Percentiles rank a stretch among this genome's conserved stretches.
Evolutionary conservation across 2,888 invertebrate species (phyloP).

Genomic region (Ochlodes sylvanus): DNA sequence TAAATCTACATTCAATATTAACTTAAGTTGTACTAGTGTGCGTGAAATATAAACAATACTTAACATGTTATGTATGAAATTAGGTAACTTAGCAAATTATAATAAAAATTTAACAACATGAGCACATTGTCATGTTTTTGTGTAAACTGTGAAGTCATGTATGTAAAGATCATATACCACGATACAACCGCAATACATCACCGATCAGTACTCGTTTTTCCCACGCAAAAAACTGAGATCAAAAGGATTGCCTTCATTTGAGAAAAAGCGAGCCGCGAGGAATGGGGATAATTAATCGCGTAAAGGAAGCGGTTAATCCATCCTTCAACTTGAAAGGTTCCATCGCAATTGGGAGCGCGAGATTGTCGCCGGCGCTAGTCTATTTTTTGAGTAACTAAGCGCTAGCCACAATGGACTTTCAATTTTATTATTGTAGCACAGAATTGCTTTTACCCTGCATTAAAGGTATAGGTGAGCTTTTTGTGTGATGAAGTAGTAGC

Average conservation of each 20-base stretch:
- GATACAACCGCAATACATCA: background rate
- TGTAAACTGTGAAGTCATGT: conserved; percentile 1
- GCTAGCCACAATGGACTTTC: background rate
- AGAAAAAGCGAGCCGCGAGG: conserved; percentile 28
- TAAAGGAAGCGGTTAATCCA: conserved; percentile 40
- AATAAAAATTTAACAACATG: too few species aligned
- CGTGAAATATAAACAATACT: too few species aligned
- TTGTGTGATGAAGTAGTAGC: conserved; percentile 37
- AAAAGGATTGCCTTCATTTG: conserved; percentile 26
- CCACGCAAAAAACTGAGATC: conserved; percentile 27
- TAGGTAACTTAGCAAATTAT: too few species aligned
- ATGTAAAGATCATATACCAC: background rate
- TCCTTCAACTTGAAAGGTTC: conserved; percentile 44
- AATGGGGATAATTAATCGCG: conserved; percentile 36
- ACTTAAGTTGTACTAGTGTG: too few species aligned
- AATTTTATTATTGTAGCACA: background rate
- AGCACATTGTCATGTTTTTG: background rate
- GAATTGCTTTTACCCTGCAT: background rate
- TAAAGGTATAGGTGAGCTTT: conserved; percentile 24
- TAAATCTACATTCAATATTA: too few species aligned
- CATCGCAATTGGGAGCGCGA: conserved; percentile 44
- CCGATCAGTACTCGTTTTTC: conserved; percentile 9
- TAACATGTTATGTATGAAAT: too few species aligned
- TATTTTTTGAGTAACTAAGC: conserved; percentile 33
- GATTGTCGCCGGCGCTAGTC: conserved; percentile 50